A percentile compares a stretch with the other conserved stretches of the same genome.
Evolutionary conservation across 2,888 invertebrate species (phyloP).

Genomic region (Perithous albicinctus): DNA sequence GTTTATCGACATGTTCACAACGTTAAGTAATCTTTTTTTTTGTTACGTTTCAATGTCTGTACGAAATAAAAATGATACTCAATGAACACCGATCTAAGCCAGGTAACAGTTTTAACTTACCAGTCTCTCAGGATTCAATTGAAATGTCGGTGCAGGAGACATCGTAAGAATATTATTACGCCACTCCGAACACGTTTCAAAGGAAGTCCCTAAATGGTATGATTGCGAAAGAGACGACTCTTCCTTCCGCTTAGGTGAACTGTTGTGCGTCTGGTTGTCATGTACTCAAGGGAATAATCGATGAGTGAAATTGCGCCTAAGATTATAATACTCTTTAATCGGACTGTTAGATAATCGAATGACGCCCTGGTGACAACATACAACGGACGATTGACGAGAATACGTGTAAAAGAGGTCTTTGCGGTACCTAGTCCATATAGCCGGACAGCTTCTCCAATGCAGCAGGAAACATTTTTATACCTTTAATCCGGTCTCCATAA

Average conservation of each 20-base stretch:
- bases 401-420: slow-evolving; percentile 16
- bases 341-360: slow-evolving; percentile 49
- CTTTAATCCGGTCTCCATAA: slow-evolving; percentile 38
- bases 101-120: neutral
- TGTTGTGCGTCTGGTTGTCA: slow-evolving; percentile 1
- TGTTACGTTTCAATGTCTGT: neutral
- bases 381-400: neutral
- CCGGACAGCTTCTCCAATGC: slow-evolving; percentile 5
- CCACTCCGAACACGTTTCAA: slow-evolving; percentile 10
- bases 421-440: neutral
- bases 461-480: slow-evolving; percentile 49
- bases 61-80: slow-evolving; percentile 4
- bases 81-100: neutral
- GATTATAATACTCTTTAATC: slow-evolving; percentile 50
- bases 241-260: slow-evolving; percentile 58
- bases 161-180: neutral
- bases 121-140: slow-evolving; percentile 14
- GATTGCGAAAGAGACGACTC: slow-evolving; percentile 59
- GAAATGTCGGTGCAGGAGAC: neutral
- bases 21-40: neutral
- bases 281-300: slow-evolving; percentile 52
- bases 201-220: slow-evolving; percentile 27
- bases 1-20: neutral
- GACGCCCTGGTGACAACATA: slow-evolving; percentile 11
- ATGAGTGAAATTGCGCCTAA: slow-evolving; percentile 53